phyloP scores from a whole-genome alignment of 2,888 invertebrate species.

The Aspidiotus rigidus region DNA sequence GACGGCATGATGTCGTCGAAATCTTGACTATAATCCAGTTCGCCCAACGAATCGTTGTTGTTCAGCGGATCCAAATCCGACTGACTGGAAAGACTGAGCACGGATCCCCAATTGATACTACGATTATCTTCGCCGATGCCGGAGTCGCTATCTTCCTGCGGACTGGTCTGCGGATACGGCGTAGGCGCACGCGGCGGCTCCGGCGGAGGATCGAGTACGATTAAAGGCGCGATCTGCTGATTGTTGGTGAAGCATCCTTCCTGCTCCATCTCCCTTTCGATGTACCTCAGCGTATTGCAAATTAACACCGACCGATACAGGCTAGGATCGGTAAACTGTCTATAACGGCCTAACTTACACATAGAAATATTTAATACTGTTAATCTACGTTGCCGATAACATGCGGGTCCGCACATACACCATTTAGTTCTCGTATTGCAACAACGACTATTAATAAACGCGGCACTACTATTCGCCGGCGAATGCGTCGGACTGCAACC shows the following conservation, averaged over 20 bases:
- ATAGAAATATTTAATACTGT: conserved; percentile 86
- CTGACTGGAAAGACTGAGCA: conserved; percentile 74
- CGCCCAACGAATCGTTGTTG: conserved; percentile 56
- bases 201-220: conserved; percentile 43
- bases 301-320: conserved; percentile 83
- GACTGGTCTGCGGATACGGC: conserved; percentile 44
- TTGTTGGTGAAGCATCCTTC: conserved; percentile 43
- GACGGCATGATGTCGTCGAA: conserved; percentile 48
- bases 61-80: conserved; percentile 70
- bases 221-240: conserved; percentile 46
- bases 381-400: conserved; percentile 74
- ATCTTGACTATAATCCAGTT: conserved; percentile 47
- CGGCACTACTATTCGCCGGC: conserved; percentile 15
- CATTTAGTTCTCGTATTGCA: conserved; percentile 46
- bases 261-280: conserved; percentile 77
- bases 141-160: conserved; percentile 35
- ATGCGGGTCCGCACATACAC: conserved; percentile 56
- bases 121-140: conserved; percentile 45
- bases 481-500: conserved; percentile 41
- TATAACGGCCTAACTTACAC: conserved; percentile 77
- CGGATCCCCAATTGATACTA: conserved; percentile 86
- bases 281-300: conserved; percentile 79
- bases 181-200: conserved; percentile 39
- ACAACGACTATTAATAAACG: not conserved
- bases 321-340: conserved; percentile 82